Conservation (phyloP, 2,888 invertebrate species). For the Sisyra nigra region DNA sequence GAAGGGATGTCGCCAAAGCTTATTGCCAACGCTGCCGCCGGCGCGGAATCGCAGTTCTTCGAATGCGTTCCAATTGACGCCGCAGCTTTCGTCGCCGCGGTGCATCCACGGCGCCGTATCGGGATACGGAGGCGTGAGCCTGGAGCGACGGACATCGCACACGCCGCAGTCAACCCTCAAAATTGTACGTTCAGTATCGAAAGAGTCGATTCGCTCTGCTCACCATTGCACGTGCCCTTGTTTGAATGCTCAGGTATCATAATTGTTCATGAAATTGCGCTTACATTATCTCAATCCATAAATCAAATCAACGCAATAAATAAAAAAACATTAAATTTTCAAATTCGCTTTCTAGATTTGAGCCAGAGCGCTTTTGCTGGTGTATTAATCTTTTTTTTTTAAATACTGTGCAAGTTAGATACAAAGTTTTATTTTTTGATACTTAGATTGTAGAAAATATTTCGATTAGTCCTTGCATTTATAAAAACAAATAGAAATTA, state of each 20-base stretch:
- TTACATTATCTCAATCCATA: not conserved
- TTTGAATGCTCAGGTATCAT: slow-evolving; percentile 28
- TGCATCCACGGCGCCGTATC: slow-evolving; percentile 22
- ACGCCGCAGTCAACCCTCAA: slow-evolving; percentile 58
- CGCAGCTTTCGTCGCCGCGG: slow-evolving; percentile 41
- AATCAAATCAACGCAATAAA: not conserved
- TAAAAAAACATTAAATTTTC: too few species aligned
- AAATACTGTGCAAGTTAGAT: too few species aligned
- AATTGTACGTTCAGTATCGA: slow-evolving; percentile 70
- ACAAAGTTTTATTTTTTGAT: too few species aligned
- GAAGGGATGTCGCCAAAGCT: slow-evolving; percentile 26
- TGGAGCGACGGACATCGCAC: slow-evolving; percentile 70
- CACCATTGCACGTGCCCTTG: slow-evolving; percentile 48
- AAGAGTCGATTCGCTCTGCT: slow-evolving; percentile 62
- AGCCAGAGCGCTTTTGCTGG: too few species aligned
- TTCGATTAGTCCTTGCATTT: too few species aligned
- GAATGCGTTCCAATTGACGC: slow-evolving; percentile 47
- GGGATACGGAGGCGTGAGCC: slow-evolving; percentile 26
- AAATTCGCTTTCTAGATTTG: too few species aligned
- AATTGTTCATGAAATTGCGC: not conserved
- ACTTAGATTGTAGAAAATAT: too few species aligned
- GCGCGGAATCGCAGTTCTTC: slow-evolving; percentile 41
- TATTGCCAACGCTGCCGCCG: slow-evolving; percentile 24
- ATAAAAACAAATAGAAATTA: too few species aligned
- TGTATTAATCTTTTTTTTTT: too few species aligned